Evolutionary conservation across 2,797 vertebrate genomes (phyloP), one percentile per base, ranked within the genome.

Genomic region (Cyclopterus lumpus): DNA sequence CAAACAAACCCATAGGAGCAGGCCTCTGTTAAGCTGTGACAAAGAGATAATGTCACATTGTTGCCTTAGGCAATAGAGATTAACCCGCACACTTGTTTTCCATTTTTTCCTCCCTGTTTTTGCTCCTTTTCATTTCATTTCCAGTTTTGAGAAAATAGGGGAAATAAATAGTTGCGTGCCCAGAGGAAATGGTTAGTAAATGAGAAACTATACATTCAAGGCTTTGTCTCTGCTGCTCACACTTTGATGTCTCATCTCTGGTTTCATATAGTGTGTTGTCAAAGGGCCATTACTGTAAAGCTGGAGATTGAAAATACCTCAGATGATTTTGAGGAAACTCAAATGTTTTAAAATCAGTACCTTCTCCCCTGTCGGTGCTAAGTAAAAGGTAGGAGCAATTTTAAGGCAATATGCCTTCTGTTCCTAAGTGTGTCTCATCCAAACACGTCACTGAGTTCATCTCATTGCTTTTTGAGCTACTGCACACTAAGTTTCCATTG

Each of bases 1-100:
- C 42, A 44, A 57, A 69, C 51, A 51, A 40, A 70, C 61, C 58
- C 64, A 70, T 6, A 59, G 55, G 44, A 58, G 60, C 66, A 67
- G 79, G 26, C 61, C 69, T 73, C 71, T 75, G 82, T 81, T 86
- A 68, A 75, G 79, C 88, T 85, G 83, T 83, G 85, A 89, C 73
- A 42, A 77, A 79, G 28, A 88, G 88, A 91, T 88, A 86, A 85
- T 85, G 80, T 85, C 59, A 73, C 71, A 69, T 51, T 57, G 68
- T 67, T 76, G 83, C 91, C 81, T 74, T 79, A 57, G 84, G 88
- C 86, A 48, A 77, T 26, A 83, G 69, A 83, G 79, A 89, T 88
- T 83, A 78, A 84, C 64, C 59, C 60, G 44, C 67, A 70, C 62
- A 71, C 53, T 83, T 86, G 75, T 82, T 64, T 80, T 65, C n/a